phyloP scores from a whole-genome alignment of 2,888 invertebrate genomes.

The Brassicogethes aeneus region DNA sequence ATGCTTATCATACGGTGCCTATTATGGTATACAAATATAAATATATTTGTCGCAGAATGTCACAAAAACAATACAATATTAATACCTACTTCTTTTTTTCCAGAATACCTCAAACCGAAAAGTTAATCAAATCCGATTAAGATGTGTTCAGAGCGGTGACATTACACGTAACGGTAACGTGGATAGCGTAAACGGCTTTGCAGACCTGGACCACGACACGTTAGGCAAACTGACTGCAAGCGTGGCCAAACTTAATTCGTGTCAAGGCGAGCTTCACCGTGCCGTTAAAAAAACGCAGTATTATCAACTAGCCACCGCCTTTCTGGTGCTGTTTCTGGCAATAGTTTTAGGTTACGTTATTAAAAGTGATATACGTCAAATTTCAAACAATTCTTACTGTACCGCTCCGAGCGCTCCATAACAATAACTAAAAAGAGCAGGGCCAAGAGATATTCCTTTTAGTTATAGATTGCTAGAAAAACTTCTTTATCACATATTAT shows the following conservation, averaged over 20 bases:
- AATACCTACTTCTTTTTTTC: too few relatives aligned
- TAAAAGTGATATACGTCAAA: conserved; percentile 10
- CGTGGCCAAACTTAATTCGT: conserved; percentile 39
- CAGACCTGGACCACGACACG: conserved; percentile 13
- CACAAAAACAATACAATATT: too few relatives aligned
- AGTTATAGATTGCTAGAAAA: conserved; percentile 23
- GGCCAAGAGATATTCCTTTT: conserved; percentile 20
- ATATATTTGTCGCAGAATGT: too few relatives aligned
- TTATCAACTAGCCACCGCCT: conserved; percentile 44
- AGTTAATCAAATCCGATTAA: conserved; percentile 62
- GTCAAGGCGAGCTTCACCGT: conserved; percentile 41
- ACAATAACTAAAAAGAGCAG: conserved; percentile 31
- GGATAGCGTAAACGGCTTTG: background rate
- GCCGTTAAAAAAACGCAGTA: conserved; percentile 44
- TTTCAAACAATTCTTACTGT: conserved; percentile 17
- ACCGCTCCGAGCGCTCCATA: conserved; percentile 22
- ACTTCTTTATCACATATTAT: conserved; percentile 25
- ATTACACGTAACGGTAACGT: conserved; percentile 30
- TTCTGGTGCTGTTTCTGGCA: conserved; percentile 37
- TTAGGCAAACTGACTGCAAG: conserved; percentile 28
- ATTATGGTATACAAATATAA: too few relatives aligned
- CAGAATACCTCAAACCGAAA: conserved; percentile 33
- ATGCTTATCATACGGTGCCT: too few relatives aligned
- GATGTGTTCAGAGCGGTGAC: conserved; percentile 50
- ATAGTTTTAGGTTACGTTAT: conserved; percentile 17